Base-by-base conservation (phyloP, 2,888 invertebrate species). In the Agonopterix arenella region DNA sequence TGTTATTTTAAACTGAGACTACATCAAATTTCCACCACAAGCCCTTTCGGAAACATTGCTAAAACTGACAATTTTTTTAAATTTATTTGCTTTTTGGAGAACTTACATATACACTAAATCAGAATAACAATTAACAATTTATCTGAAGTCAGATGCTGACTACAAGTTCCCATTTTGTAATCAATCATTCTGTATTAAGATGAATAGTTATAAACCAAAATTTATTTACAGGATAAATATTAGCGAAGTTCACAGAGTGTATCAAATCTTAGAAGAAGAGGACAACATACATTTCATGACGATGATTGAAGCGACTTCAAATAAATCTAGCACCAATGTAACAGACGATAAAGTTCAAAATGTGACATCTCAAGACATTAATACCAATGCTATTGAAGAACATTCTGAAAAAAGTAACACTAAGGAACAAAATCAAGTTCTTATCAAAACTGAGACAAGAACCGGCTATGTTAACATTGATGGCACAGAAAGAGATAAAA, bases 211-310 rank as follows among this genome's bases (percentile, higher is more conserved):
- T 3, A 2, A 11, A 11, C 11, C 13, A 13, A 13, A 13, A 43
- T 9, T 13, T 11, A 11, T 55, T 81, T 77, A 7, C 73, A 90
- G 90, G 43, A 77, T 90, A 52, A 89, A 90, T 56, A 75, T 89
- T 53, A 86, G 84, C 44, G 89, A 90, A 71, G 82, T 90, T 11
- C 81, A 90, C 53, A 77, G 82, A 66, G 73, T 89, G 53, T 89
- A 86, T 58, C 79, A 90, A 70, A 76, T 88, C 50, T 66, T 90
- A 37, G 89, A 89, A 63, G 89, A 90, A 58, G 86, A 89, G 61
- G 90, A 89, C 44, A 85, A 85, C 47, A 80, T 89, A 28, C 73
- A 80, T 49, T 80, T 88, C 47, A 83, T 84, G 84, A 75, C 76
- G 4, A 76, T 84, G 71, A 73, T 88, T 43, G 86, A 86, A 45